Conservation (phyloP, 2,113 vertebrate genomes). For the Pseudorasbora parva region DNA sequence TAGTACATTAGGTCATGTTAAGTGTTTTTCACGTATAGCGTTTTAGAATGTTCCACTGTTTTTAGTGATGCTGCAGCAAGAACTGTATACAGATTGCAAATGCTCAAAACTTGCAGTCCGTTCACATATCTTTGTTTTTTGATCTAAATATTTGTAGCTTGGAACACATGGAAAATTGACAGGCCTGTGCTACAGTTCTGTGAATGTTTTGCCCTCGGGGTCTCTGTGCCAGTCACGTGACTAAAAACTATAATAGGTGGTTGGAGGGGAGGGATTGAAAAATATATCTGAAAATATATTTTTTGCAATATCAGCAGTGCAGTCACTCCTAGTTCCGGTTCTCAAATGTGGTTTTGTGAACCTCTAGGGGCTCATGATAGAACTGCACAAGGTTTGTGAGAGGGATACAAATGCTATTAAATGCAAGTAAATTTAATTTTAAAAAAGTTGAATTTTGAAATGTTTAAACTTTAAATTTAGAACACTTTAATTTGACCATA, state of each 20-base stretch:
- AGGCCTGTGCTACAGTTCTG: too few species aligned
- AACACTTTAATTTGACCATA: background rate
- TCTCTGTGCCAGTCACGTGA: too few species aligned
- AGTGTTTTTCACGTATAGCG: too few species aligned
- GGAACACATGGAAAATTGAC: too few species aligned
- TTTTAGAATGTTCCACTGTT: too few species aligned
- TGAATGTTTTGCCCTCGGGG: too few species aligned
- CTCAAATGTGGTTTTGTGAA: background rate
- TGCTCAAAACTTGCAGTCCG: too few species aligned
- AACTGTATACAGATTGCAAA: too few species aligned
- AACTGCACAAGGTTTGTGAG: background rate
- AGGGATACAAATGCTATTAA: background rate
- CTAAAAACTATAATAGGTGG: background rate
- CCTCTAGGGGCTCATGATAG: conserved; percentile 6
- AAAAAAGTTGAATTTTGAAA: background rate
- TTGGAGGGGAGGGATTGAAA: background rate
- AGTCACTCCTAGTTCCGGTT: background rate
- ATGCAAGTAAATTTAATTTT: background rate
- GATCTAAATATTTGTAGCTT: too few species aligned
- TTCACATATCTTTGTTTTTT: too few species aligned
- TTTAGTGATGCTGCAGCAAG: too few species aligned
- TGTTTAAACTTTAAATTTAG: background rate
- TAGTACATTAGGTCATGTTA: too few species aligned
- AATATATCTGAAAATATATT: background rate
- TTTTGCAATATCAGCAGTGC: background rate